Evolutionary conservation across 2,888 invertebrate species (phyloP), one percentile per base, ranked within the genome.

Genomic region (Exocentrus adspersus): DNA sequence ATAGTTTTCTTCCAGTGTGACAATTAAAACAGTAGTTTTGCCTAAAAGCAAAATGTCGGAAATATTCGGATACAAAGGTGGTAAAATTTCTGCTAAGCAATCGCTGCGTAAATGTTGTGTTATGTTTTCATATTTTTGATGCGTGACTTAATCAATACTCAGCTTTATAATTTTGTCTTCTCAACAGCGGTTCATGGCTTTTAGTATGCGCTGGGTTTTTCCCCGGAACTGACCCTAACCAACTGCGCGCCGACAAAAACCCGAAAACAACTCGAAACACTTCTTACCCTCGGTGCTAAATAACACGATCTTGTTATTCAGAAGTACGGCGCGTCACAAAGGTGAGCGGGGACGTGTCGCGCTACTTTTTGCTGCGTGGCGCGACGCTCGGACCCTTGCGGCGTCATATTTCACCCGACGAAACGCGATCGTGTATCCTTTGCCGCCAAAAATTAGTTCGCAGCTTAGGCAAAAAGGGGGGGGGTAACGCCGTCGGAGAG

Each of bases 391-490:
- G 28, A 16, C 43, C 28, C 28, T 32, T 41, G 43, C 24, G 54
- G 45, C 52, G 58, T 64, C 65, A 69, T 67, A 69, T 69, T 66
- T 69, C 65, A 67, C 60, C 57, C 59, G 56, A 45, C 67, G 60
- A 60, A 63, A 67, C 60, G 65, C 59, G 54, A 59, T 63, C 51
- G 62, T 54, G 30, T 45, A 9, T 24, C 24, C 57, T 45, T 51
- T 24, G 42, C 16, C 57, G 9, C 57, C 56, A 46, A 57, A 57
- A 46, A 45, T 46, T 45, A 46, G 46, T 32, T 28, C 57, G n/a
- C n/a, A 12, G 21, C 32, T 28, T 5, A 32, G 30, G 42, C 57
- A 57, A 57, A 57, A 57, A 57, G 12, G 3, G 45, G 12, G 30
- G 46, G 32, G 19, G 57, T 9, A 46, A 12, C 19, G 20, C 20